Base-by-base conservation (phyloP, 2,888 invertebrate genomes). In the Strigamia crassipes region DNA sequence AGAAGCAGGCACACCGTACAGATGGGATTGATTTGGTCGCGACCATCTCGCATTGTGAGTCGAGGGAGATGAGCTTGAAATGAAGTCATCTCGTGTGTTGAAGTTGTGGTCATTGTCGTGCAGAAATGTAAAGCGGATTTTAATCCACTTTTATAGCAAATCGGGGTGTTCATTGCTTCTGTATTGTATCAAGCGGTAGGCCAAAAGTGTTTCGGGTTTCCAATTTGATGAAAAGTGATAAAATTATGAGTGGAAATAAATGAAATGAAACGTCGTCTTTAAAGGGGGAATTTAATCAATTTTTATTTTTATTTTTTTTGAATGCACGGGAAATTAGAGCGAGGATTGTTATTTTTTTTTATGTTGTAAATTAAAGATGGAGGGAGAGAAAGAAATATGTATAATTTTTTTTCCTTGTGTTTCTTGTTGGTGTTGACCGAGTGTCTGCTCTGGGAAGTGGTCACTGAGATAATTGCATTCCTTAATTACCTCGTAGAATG, bases 401-500 rank as follows among this genome's bases (percentile, higher is more conserved):
- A 13, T 46, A 56, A n/a, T 5, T 56, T 21, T 56, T 56, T 18
- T n/a, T n/a, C n/a, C n/a, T n/a, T 18, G n/a, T 56, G 18, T 56
- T 56, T 56, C 56, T 56, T n/a, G n/a, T 56, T 56, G 56, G n/a
- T 56, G 56, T 56, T 56, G 56, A 56, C 56, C 56, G 56, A 56
- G 56, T 56, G 18, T 56, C 56, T 56, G n/a, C 18, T 21, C 56
- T 56, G 56, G 56, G 18, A 56, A 77, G 38, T 77, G 77, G 77
- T 38, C 38, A 77, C 77, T 77, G 77, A 38, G 38, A 38, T 77
- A 77, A 77, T 77, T 77, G 77, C 34, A 77, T 77, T 77, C 27
- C 77, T 38, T 77, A 77, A 77, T 77, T 77, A 77, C 34, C 41
- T 42, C 34, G 79, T 41, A 79, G 79, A 27, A 79, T 42, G 42